A percentile compares a stretch with the other conserved stretches of the same genome.
phyloP scores from a whole-genome alignment of 2,113 vertebrate species.

The Cyprinus carpio region DNA sequence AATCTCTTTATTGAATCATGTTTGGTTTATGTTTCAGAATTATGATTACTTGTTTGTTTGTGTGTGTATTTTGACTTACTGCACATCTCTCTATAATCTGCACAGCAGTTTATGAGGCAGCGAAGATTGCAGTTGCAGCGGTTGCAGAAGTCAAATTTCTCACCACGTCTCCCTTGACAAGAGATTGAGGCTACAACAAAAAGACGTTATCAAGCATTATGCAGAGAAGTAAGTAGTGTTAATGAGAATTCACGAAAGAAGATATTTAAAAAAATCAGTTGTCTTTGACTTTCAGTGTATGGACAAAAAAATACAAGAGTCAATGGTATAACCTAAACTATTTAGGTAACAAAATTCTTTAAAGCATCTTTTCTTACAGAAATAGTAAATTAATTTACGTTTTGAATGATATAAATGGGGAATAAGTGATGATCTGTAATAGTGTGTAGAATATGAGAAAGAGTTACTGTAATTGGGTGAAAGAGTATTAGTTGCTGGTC shows the following conservation, averaged over 20 bases:
- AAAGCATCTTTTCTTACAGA: not conserved
- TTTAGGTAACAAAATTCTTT: not conserved
- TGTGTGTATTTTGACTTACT: slow-evolving; percentile 2
- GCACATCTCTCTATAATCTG: not conserved
- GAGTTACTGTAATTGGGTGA: not conserved
- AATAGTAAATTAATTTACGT: not conserved
- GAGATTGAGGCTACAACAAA: slow-evolving; percentile 16
- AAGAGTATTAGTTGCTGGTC: not conserved
- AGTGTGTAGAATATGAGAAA: not conserved
- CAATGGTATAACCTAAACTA: not conserved
- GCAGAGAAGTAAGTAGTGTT: not conserved
- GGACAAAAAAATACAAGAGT: not conserved
- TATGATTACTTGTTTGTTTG: not conserved
- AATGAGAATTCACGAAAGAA: not conserved
- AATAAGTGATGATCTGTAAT: not conserved
- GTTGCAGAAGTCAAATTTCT: not conserved
- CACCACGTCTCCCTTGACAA: slow-evolving; percentile 8
- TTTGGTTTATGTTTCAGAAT: not conserved
- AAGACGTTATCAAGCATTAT: not conserved
- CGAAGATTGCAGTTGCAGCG: not conserved
- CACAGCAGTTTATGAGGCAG: not conserved
- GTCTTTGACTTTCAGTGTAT: not conserved
- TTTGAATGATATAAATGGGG: not conserved
- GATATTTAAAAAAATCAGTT: not conserved
- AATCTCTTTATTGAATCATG: no score